Evolutionary conservation across 2,888 invertebrate species (phyloP).

Genomic region (Napeogenes inachia): DNA sequence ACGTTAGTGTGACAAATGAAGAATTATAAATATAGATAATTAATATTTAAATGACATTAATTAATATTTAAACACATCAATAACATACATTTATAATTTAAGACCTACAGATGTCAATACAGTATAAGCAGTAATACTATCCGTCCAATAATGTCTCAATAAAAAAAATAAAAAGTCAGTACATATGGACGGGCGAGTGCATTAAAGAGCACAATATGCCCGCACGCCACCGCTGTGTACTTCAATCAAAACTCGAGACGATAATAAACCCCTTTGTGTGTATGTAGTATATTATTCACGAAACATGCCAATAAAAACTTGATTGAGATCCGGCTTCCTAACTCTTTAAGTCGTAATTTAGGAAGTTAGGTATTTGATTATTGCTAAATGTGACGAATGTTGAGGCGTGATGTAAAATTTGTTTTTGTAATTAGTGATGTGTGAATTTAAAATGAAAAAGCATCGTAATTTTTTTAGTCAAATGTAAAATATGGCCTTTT

Average conservation of each 20-base stretch:
- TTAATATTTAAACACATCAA: neutral
- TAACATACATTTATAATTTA: slow-evolving; percentile 9
- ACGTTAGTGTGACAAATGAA: neutral
- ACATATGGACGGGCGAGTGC: slow-evolving; percentile 36
- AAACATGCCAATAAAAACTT: slow-evolving; percentile 25
- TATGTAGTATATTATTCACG: slow-evolving; percentile 22
- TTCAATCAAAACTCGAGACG: slow-evolving; percentile 40
- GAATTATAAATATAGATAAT: neutral
- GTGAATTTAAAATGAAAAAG: no score
- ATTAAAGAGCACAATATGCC: slow-evolving; percentile 60
- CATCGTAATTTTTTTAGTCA: neutral
- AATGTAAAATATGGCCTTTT: neutral
- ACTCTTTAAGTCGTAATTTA: slow-evolving; percentile 23
- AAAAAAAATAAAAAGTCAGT: slow-evolving; percentile 53
- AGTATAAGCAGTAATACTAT: slow-evolving; percentile 29
- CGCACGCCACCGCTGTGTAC: slow-evolving; percentile 52
- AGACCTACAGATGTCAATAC: slow-evolving; percentile 6
- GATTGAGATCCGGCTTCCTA: slow-evolving; percentile 34
- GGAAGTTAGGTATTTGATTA: no score
- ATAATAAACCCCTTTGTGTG: slow-evolving; percentile 35
- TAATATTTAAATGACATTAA: neutral
- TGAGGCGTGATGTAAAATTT: no score
- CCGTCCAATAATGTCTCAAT: slow-evolving; percentile 40
- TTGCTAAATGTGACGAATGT: no score
- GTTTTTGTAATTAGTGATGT: no score